Percentiles rank a stretch among this genome's conserved stretches.
Evolutionary conservation across 2,797 vertebrate genomes (phyloP).

Genomic region (Clarias fuscus): DNA sequence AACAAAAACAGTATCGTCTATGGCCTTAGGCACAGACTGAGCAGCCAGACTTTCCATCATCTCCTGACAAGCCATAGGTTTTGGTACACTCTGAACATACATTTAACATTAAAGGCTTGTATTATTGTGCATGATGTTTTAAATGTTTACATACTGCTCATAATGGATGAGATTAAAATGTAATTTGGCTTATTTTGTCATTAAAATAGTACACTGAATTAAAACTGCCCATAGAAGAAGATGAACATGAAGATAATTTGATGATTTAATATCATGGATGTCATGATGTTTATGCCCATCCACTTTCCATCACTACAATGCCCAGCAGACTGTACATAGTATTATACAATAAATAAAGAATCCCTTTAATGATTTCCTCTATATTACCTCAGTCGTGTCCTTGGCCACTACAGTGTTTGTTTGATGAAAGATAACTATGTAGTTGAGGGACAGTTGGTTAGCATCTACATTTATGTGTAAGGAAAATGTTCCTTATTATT

Average conservation of each 20-base stretch:
- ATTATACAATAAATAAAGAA: not conserved
- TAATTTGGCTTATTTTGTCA: not conserved
- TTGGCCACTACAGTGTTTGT: not conserved
- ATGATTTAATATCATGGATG: not conserved
- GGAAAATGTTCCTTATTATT: not conserved
- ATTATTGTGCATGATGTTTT: not conserved
- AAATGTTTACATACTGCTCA: not conserved
- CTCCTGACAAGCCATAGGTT: constrained; percentile 4
- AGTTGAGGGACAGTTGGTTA: not conserved
- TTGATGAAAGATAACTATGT: not conserved
- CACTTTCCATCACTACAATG: not conserved
- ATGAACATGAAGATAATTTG: not conserved
- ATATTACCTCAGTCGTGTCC: not conserved
- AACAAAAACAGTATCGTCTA: not conserved
- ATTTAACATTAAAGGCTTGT: not conserved
- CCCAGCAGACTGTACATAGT: not conserved
- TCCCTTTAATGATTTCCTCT: not conserved
- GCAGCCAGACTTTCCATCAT: constrained; percentile 5
- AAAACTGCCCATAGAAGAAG: not conserved
- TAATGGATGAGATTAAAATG: not conserved
- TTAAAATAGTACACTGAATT: not conserved
- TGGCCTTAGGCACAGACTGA: not conserved
- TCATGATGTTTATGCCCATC: not conserved
- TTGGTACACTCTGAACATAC: not conserved
- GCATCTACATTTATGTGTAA: not conserved